phyloP scores from a whole-genome alignment of 2,888 invertebrate species.

The Eupithecia vulgata region DNA sequence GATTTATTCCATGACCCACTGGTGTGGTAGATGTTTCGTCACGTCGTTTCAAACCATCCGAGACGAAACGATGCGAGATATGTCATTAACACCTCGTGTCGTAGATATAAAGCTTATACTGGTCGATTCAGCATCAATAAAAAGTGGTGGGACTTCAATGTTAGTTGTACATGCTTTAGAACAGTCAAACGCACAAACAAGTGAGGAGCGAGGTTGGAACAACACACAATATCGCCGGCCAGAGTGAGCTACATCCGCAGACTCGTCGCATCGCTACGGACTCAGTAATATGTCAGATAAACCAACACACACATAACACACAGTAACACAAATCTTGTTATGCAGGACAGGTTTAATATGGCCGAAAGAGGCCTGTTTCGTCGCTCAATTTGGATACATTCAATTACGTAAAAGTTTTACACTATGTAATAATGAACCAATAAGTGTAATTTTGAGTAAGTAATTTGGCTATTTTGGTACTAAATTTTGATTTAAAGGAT shows the following conservation, averaged over 20 bases:
- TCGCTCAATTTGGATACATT: neutral
- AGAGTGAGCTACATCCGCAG: conserved; percentile 72
- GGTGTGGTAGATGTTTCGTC: neutral
- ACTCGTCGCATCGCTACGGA: conserved; percentile 60
- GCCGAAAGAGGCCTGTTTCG: neutral
- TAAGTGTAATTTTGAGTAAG: neutral
- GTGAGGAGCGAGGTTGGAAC: conserved; percentile 68
- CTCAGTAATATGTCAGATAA: conserved; percentile 67
- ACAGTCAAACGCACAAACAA: conserved; percentile 69
- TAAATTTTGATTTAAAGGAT: neutral
- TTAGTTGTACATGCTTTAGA: conserved; percentile 59
- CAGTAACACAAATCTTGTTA: conserved; percentile 15
- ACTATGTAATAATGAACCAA: neutral
- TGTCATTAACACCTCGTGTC: neutral
- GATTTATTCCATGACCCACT: neutral
- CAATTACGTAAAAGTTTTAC: neutral
- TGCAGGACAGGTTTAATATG: neutral
- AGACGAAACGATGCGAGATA: neutral
- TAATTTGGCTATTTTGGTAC: neutral
- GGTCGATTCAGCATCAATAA: neutral
- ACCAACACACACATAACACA: conserved; percentile 46
- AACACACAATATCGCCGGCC: conserved; percentile 82
- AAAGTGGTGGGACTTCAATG: neutral
- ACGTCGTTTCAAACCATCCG: neutral
- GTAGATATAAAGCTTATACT: neutral